These are phyloP conservation scores for Apotomis turbidana DNA, from an alignment of 2,888 invertebrate genomes.

Conservation along the genomic window DNA sequence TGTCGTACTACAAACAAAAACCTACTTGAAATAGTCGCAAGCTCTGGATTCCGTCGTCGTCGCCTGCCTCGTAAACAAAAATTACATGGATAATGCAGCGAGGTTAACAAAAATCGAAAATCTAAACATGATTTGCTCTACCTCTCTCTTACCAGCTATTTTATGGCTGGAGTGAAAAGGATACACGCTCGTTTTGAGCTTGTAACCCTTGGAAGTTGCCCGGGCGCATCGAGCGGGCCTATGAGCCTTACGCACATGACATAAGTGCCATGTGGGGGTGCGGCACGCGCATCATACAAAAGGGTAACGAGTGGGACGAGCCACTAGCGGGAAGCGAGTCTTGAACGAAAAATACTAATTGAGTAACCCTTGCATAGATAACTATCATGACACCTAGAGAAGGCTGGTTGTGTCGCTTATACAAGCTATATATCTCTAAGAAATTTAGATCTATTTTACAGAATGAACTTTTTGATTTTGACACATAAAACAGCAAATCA, in stretches of 20 bases:
- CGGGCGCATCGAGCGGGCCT: slow-evolving; percentile 16
- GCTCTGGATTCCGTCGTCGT: slow-evolving; percentile 27
- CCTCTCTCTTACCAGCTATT: background rate
- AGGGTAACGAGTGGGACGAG: slow-evolving; percentile 12
- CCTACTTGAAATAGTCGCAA: slow-evolving; percentile 33
- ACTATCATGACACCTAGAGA: no score
- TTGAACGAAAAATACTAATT: background rate
- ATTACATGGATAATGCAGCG: slow-evolving; percentile 10
- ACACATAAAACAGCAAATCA: no score
- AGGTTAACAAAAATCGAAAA: slow-evolving; percentile 3
- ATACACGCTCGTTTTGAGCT: slow-evolving; percentile 10
- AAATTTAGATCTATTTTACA: no score
- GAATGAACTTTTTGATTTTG: no score
- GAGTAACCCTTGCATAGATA: no score
- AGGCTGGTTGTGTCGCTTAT: no score
- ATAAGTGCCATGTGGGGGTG: slow-evolving; percentile 28
- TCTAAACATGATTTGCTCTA: background rate
- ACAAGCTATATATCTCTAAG: no score
- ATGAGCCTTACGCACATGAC: slow-evolving; percentile 29
- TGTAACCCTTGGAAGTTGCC: slow-evolving; percentile 2
- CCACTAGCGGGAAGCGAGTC: slow-evolving; percentile 2
- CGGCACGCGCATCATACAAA: slow-evolving; percentile 15
- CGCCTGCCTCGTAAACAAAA: background rate
- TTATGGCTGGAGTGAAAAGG: background rate
- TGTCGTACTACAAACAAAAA: slow-evolving; percentile 31